Conservation (phyloP, 2,797 vertebrate genomes). For the Melanotaenia parkinsoni region DNA sequence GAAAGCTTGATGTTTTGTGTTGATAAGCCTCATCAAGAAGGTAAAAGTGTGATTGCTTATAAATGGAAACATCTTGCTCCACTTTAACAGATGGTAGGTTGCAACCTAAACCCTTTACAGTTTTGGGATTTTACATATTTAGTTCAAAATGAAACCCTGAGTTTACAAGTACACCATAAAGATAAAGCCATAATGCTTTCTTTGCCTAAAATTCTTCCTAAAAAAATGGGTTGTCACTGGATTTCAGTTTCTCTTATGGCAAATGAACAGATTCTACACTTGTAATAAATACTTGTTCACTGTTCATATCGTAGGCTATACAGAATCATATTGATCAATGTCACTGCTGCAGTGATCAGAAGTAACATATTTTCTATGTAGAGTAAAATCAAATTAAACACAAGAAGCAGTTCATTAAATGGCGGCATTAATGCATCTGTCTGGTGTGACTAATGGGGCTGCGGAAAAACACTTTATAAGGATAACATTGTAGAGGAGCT, state of each 20-base stretch:
- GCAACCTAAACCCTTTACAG: conserved; percentile 38
- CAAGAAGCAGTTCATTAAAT: conserved; percentile 57
- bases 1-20: conserved; percentile 54
- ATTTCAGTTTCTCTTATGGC: neutral
- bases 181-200: neutral
- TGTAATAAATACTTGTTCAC: neutral
- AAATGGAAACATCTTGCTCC: conserved; percentile 49
- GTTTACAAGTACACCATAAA: neutral
- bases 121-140: conserved; percentile 39
- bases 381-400: conserved; percentile 60
- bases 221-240: neutral
- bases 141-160: conserved; percentile 18
- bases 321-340: conserved; percentile 25
- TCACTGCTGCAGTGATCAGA: conserved; percentile 39
- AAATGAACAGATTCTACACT: conserved; percentile 2
- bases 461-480: conserved; percentile 59
- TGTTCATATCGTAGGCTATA: conserved; percentile 3
- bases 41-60: conserved; percentile 48
- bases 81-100: conserved; percentile 24
- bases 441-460: conserved; percentile 64
- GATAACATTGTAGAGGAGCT: conserved; percentile 27
- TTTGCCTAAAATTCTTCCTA: neutral
- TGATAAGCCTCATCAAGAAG: conserved; percentile 39
- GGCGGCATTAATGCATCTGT: conserved; percentile 56
- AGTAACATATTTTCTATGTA: conserved; percentile 40